Base-by-base conservation (phyloP, 2,888 invertebrate genomes). In the Empis livida region DNA sequence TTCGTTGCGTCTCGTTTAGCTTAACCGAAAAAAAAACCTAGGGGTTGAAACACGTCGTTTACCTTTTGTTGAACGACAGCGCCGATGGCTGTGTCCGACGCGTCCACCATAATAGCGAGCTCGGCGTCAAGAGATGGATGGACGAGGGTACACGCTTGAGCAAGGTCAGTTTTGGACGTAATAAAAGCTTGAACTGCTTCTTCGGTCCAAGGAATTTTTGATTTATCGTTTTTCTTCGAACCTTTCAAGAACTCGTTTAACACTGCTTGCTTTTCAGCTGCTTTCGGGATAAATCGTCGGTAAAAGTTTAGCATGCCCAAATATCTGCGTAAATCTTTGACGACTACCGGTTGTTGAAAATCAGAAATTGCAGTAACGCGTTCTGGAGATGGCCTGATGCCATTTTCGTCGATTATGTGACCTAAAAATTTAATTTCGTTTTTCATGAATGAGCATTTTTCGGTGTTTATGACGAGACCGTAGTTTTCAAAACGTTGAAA, bases 131-230 rank as follows among this genome's bases (percentile, higher is more conserved):
- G 37, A 13, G 43, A 17, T 8, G 44, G 32, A 41, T 47, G 44
- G 5, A 37, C 47, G 10, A 49, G 20, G 20, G 46, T 27, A 17
- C 45, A 35, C 5, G 48, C 46, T 4, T 49, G 31, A 11, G 46
- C 47, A 16, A 51, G 49, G 10, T 44, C 47, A 4, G 20, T n/a
- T 43, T 47, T 45, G 6, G 42, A 47, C 15, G 32, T 43, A 16
- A 47, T 31, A 37, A 43, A 44, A 13, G 44, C 48, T 10, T 27
- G 37, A 38, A 37, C 11, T 20, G 16, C 10, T 40, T 45, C n/a
- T 42, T 43, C 13, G 9, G 44, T 39, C 47, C 51, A 51, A 5
- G 14, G 10, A 11, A 51, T 44, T 10, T 20, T 38, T 10, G 43
- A 30, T 20, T 16, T 30, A 23, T 48, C 48, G 10, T 48, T 51